Evolutionary conservation across 2,888 invertebrate genomes (phyloP), one percentile per base, ranked within the genome.

Genomic region (Diaprepes abbreviatus): DNA sequence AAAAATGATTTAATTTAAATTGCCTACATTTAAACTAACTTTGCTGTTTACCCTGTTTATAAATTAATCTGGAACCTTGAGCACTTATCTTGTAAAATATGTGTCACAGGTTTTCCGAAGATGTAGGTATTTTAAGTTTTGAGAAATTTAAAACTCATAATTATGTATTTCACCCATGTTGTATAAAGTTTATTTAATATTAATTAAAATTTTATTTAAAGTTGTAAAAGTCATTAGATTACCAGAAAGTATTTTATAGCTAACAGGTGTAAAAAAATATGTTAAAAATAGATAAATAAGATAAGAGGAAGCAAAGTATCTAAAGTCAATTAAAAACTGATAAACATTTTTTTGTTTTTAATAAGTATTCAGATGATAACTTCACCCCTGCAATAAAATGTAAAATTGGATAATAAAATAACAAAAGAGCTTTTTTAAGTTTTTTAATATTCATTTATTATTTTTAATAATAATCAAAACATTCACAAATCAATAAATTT

Each of bases 311-410:
- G 55, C 33, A 54, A 33, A 36, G 7, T 54, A 35, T 52, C 19
- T 52, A 54, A 54, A 55, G 55, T 55, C 55, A 55, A 55, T 55
- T 55, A 55, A 55, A 55, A 55, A 36, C 36, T 55, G 36, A 55
- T 19, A 36, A 55, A 12, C 35, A 16, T 0, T 12, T 16, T 36
- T 55, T 55, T 55, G 48, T 50, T 50, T 50, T 50, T 50, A 50
- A 28, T 50, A 50, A 28, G 14, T 50, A 50, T 14, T 50, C 48
- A 16, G 28, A 50, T 28, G 12, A 28, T 31, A 28, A 28, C 16
- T 50, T 50, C 28, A 50, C 48, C 48, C 48, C 28, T 31, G 48
- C 48, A 50, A 50, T 50, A 50, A 28, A 16, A 50, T 50, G 28
- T 50, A 50, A 50, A 28, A 50, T 50, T 50, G 48, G 48, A 50